Conservation (phyloP, 2,797 vertebrate genomes). For the Parauchenoglanis ngamensis region DNA sequence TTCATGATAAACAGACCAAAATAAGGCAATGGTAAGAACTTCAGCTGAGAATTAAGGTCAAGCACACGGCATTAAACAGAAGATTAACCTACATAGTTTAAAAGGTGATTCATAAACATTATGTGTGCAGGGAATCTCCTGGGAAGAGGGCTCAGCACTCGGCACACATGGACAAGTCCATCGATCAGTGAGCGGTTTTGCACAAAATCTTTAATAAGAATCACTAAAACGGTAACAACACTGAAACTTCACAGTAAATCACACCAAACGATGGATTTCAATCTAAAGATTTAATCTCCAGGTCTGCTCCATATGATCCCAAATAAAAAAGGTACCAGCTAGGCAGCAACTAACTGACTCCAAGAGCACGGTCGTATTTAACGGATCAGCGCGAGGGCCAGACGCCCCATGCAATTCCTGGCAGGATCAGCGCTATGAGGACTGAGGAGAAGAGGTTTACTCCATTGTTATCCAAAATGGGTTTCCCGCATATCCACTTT, state of each 20-base stretch:
- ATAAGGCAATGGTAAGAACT: not conserved
- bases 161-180: not conserved
- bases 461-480: constrained; percentile 92
- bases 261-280: not conserved
- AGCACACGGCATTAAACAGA: not conserved
- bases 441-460: constrained; percentile 96
- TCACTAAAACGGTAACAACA: not conserved
- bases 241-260: not conserved
- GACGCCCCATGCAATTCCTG: constrained; percentile 81
- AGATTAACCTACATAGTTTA: not conserved
- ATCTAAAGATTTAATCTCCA: not conserved
- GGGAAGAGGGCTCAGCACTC: not conserved
- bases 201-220: not conserved
- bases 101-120: not conserved
- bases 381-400: constrained; percentile 80
- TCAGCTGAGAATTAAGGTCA: not conserved
- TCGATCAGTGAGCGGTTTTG: not conserved
- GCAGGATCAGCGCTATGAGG: constrained; percentile 84
- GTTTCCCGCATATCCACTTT: constrained; percentile 86
- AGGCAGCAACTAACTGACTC: not conserved
- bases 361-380: not conserved
- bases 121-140: not conserved
- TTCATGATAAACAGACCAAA: not conserved
- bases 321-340: too few relatives aligned
- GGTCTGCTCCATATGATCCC: not conserved